Conservation (phyloP, 2,113 vertebrate species). For the Callipepla californica region DNA sequence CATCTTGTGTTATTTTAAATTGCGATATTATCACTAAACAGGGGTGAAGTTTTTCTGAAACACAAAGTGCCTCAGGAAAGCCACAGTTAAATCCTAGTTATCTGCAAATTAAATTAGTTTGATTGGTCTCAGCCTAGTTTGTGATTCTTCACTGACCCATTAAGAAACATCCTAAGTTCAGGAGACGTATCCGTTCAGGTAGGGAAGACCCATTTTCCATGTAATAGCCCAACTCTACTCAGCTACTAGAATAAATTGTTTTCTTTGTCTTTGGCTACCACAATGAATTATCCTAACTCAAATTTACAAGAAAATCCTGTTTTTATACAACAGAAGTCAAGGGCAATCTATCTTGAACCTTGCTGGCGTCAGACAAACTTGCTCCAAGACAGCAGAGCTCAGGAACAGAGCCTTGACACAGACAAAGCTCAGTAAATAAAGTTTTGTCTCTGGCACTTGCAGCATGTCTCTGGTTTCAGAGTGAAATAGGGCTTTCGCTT, state of each 20-base stretch:
- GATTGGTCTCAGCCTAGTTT: background rate
- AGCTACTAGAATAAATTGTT: background rate
- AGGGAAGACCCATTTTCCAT: background rate
- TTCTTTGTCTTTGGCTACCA: background rate
- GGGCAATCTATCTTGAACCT: background rate
- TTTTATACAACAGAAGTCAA: background rate
- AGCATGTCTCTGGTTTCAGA: background rate
- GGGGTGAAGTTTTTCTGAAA: constrained; percentile 15
- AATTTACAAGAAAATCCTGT: background rate
- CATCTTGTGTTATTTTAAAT: constrained; percentile 21
- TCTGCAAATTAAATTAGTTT: constrained; percentile 17
- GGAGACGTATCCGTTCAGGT: background rate
- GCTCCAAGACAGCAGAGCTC: background rate
- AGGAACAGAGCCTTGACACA: background rate
- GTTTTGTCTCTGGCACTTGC: background rate
- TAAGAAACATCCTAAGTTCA: background rate
- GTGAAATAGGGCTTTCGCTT: background rate
- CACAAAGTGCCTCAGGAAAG: background rate
- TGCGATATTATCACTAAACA: background rate
- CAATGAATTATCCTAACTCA: background rate
- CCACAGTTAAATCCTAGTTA: constrained; percentile 11
- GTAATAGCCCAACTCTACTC: background rate
- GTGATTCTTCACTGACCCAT: background rate
- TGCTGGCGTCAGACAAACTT: background rate
- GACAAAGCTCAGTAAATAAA: background rate